Evolutionary conservation across 2,888 invertebrate genomes (phyloP), one percentile per base, ranked within the genome.

Genomic region (Linnaemya tessellans): DNA sequence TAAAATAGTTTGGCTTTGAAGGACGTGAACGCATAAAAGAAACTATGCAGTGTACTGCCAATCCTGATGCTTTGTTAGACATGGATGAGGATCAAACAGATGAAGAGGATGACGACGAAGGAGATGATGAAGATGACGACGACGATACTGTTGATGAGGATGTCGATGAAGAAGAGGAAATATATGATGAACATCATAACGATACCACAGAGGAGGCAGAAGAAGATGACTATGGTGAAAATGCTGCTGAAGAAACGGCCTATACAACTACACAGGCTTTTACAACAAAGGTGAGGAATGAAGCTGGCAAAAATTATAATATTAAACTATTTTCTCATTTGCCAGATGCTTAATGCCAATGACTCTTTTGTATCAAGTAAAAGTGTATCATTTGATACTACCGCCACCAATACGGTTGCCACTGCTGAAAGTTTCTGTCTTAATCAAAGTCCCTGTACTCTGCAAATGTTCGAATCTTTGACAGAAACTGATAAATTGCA

Each of bases 31-130:
- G 91, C 51, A 91, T 95, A 10, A 88, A 89, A 49, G 90, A 90
- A 1, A 89, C 91, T 67, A 90, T 93, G 89, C 91, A 89, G 87
- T 93, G 93, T 81, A 89, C 94, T 0, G 94, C 94, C 0, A 93
- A 93, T 4, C 87, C 90, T 0, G 93, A 94, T 0, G 93, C 94
- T 9, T 92, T 95, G 64, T 93, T 94, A 1, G 93, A 94, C 70
- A 93, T 96, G 64, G 94, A 94, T 0, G 96, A 96, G 11, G 94
- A 94, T 88, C 93, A 93, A 67, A 93, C 93, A 11, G 94, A 93
- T 56, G 94, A 94, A 0, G 94, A 94, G 20, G 94, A 94, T 89
- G 89, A 93, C 4, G 89, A 93, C 1, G 88, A 84, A 8, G 84
- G 87, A 0, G 87, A 80, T 11, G 87, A 84, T 11, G 87, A 84